A percentile compares a stretch with the other conserved stretches of the same genome.
Conservation (phyloP, 92 coral and sea anemone species). For the Umimayanthus chanpuru region DNA sequence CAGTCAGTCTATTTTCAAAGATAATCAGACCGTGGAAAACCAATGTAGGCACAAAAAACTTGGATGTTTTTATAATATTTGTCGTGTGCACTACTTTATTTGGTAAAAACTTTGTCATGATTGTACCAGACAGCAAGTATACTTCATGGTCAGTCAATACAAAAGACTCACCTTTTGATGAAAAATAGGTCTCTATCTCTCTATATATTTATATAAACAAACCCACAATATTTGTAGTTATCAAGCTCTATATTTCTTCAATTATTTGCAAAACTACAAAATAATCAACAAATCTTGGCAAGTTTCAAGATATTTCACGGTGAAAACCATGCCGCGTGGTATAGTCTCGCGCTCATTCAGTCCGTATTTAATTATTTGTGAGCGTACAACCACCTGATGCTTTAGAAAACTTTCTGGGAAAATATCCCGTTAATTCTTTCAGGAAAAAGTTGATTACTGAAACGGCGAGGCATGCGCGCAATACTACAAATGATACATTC, state of each 20-base stretch:
- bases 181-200: too few relatives aligned
- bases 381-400: not conserved
- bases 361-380: not conserved
- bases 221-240: too few relatives aligned
- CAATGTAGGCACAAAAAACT: too few relatives aligned
- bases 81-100: not conserved
- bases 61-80: too few relatives aligned
- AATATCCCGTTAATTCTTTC: not conserved
- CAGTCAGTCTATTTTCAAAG: too few relatives aligned
- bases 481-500: conserved; percentile 3
- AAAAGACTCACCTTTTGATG: not conserved
- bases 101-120: not conserved
- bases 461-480: not conserved
- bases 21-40: too few relatives aligned
- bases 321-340: not conserved
- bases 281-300: not conserved
- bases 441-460: not conserved
- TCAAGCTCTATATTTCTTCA: too few relatives aligned
- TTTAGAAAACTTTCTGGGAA: not conserved
- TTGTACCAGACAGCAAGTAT: not conserved
- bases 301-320: not conserved
- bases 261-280: too few relatives aligned
- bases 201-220: too few relatives aligned
- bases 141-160: not conserved
- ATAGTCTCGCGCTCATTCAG: not conserved